These are phyloP conservation scores for Semnornis frantzii DNA, from an alignment of 2,113 vertebrate genomes.

Conservation along the genomic window DNA sequence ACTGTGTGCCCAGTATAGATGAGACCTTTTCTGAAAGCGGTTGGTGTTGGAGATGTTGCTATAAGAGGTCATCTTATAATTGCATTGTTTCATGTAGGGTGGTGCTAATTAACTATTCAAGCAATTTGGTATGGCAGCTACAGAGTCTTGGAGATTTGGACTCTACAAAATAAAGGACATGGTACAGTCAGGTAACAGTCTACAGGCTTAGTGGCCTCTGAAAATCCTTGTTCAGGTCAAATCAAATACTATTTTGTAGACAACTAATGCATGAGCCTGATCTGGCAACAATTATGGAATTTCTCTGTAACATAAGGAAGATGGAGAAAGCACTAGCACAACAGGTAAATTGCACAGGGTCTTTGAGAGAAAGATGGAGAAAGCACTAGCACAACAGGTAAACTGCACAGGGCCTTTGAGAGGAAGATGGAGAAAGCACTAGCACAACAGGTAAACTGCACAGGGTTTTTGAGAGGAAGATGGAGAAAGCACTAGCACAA, in stretches of 20 bases:
- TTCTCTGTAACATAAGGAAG: background rate
- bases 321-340: background rate
- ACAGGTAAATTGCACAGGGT: background rate
- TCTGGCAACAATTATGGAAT: background rate
- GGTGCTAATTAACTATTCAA: background rate
- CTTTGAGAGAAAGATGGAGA: background rate
- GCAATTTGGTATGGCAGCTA: background rate
- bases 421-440: background rate
- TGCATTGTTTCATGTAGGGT: background rate
- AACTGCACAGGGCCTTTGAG: background rate
- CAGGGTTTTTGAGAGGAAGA: background rate
- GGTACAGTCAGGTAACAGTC: background rate
- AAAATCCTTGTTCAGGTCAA: background rate
- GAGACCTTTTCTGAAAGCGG: background rate
- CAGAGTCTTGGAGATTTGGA: background rate
- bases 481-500: background rate
- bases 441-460: background rate
- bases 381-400: background rate
- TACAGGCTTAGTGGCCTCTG: background rate
- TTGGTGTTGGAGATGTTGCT: fast-evolving
- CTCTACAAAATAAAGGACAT: background rate
- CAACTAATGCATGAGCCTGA: background rate
- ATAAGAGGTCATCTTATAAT: background rate
- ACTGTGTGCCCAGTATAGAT: fast-evolving
- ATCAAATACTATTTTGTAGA: background rate